Base-by-base conservation (phyloP, 2,113 vertebrate species). In the Meriones unguiculatus region DNA sequence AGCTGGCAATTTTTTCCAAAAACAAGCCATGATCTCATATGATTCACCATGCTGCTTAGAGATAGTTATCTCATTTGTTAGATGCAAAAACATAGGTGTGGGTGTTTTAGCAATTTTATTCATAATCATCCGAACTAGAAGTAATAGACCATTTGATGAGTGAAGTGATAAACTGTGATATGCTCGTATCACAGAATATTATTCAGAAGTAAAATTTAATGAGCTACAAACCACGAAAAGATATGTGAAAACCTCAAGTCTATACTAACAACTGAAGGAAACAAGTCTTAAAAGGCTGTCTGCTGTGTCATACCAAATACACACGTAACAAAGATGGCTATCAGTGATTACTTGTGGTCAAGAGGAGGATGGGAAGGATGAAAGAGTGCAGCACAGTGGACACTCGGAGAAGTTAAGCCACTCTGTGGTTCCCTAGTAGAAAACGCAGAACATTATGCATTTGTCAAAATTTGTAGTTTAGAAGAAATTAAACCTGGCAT, bases 151-250 rank as follows among this genome's bases (percentile, higher is more conserved):
- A 25, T 57, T 88, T 70, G 80, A 32, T 24, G 46, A 2, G 15
- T 18, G 15, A 90, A 11, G 64, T n/a, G 54, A 80, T 67, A 80
- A 54, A 78, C 11, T 46, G 7, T 75, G 72, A 32, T 50, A 50
- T 14, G n/a, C 15, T 52, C 25, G 46, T 28, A 52, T 14, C 52
- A 57, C 35, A 3, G 9, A 73, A 67, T n/a, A 46, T 57, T 80
- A 91, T 59, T 80, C 54, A 41, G n/a, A 69, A 91, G 38, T 78
- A 85, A 95, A 89, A 73, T 50, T 38, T 72, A 84, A 50, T 72
- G 30, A 50, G 24, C 38, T 67, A 38, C 13, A 54, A 76, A 11
- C 5, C 14, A 92, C 93, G 35, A 35, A 76, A 67, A 59, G n/a
- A 67, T 20, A 30, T 38, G n/a, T 8, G 38, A 54, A 11, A 38